These are phyloP conservation scores for Drosophila punjabiensis DNA, from an alignment of 1,140 invertebrate species.

Conservation along the genomic window DNA sequence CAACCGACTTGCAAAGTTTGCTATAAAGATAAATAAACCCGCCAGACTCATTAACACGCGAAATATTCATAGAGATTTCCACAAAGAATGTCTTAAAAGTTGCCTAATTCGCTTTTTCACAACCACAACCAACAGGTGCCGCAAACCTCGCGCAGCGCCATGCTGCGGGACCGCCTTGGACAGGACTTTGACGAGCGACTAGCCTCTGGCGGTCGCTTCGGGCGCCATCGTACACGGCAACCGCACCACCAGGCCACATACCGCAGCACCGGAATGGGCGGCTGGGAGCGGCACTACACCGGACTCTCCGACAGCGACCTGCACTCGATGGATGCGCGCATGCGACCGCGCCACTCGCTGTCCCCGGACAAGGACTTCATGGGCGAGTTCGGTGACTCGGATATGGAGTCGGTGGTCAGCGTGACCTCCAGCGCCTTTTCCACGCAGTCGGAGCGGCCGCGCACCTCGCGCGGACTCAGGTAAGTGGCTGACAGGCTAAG, in stretches of 20 bases:
- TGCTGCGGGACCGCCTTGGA: slow-evolving; percentile 89
- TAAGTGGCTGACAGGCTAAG: slow-evolving; percentile 84
- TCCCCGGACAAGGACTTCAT: slow-evolving; percentile 91
- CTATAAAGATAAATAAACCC: neutral
- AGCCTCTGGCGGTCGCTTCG: slow-evolving; percentile 86
- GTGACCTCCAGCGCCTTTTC: slow-evolving; percentile 96
- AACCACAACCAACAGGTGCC: slow-evolving; percentile 63
- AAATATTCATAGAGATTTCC: neutral
- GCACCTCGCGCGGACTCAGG: slow-evolving; percentile 90
- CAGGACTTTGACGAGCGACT: slow-evolving; percentile 95
- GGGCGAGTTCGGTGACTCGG: slow-evolving; percentile 92
- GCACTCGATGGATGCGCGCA: slow-evolving; percentile 86
- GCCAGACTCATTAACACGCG: neutral
- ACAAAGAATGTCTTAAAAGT: neutral
- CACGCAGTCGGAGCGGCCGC: slow-evolving; percentile 94
- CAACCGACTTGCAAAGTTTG: neutral
- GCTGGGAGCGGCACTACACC: slow-evolving; percentile 92
- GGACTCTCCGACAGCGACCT: slow-evolving; percentile 94
- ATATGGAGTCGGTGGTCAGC: slow-evolving; percentile 94
- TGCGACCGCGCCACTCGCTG: slow-evolving; percentile 86
- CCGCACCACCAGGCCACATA: slow-evolving; percentile 88
- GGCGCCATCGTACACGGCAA: slow-evolving; percentile 90
- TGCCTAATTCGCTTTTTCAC: neutral
- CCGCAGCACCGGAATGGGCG: slow-evolving; percentile 89
- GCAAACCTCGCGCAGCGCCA: slow-evolving; percentile 85